phyloP scores from a whole-genome alignment of 92 coral and sea anemone species.

The Nematostella vectensis region DNA sequence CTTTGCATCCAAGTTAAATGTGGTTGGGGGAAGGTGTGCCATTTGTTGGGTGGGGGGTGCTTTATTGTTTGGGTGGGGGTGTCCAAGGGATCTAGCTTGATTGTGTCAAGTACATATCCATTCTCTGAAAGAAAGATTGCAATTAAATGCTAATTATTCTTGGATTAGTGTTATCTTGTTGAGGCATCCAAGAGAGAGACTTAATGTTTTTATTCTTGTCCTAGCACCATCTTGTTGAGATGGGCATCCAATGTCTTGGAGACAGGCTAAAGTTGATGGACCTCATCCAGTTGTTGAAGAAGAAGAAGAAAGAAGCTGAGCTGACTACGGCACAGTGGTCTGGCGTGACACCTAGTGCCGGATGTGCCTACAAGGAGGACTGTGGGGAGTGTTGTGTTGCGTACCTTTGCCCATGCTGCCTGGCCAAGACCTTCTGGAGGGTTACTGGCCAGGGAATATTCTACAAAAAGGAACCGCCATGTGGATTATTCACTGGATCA shows the following conservation, averaged over 20 bases:
- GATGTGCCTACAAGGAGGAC: slow-evolving; percentile 90
- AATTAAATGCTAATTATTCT: no score
- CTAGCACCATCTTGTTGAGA: slow-evolving; percentile 84
- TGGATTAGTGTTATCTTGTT: no score
- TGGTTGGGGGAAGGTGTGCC: no score
- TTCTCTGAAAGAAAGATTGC: no score
- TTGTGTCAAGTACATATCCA: no score
- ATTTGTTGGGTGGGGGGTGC: no score
- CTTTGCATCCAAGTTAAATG: no score
- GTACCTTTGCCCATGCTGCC: slow-evolving; percentile 75
- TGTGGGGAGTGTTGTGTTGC: slow-evolving; percentile 93
- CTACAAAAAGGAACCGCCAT: slow-evolving; percentile 95
- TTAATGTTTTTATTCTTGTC: no score
- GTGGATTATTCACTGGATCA: slow-evolving; percentile 87
- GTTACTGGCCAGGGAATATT: slow-evolving; percentile 98
- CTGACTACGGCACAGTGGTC: slow-evolving; percentile 88
- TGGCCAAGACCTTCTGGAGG: slow-evolving; percentile 95
- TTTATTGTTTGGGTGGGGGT: no score
- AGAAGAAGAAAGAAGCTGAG: slow-evolving; percentile 86
- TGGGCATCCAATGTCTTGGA: slow-evolving; percentile 85
- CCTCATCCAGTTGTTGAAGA: slow-evolving; percentile 69
- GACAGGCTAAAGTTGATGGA: slow-evolving; percentile 85
- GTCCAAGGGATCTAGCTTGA: no score
- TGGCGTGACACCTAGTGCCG: slow-evolving; percentile 86
- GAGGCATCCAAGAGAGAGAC: no score